Conservation (phyloP, 2,113 vertebrate genomes). For the Triplophysa dalaica region DNA sequence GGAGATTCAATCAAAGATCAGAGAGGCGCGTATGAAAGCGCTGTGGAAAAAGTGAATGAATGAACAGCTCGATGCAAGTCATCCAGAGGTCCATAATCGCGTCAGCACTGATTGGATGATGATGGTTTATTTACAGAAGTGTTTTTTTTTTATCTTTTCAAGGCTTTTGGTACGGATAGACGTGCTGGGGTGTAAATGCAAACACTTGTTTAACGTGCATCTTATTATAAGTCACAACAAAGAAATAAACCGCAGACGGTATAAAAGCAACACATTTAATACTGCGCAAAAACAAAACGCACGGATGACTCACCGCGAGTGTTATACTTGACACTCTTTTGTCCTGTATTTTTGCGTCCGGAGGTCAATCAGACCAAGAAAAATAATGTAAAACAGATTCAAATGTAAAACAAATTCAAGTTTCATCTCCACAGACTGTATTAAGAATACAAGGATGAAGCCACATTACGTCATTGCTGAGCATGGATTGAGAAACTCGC, state of each 20-base stretch:
- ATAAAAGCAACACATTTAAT: not conserved
- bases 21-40: slow-evolving; percentile 4
- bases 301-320: not conserved
- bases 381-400: not conserved
- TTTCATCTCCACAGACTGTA: not conserved
- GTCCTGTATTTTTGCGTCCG: no score
- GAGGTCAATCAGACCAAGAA: not conserved
- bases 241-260: no score
- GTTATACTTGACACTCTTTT: not conserved
- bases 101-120: not conserved
- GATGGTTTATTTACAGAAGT: not conserved
- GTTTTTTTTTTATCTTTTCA: not conserved
- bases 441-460: not conserved
- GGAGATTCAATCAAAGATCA: slow-evolving; percentile 41
- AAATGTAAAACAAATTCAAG: not conserved
- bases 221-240: not conserved
- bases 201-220: not conserved
- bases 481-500: not conserved
- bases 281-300: not conserved
- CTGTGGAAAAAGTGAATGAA: slow-evolving; percentile 51
- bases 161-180: not conserved
- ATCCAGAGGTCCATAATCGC: slow-evolving; percentile 1
- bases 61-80: slow-evolving; percentile 41
- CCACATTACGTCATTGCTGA: not conserved
- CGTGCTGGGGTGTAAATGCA: no score